Conservation (phyloP, 2,113 vertebrate species). For the Ictalurus furcatus region DNA sequence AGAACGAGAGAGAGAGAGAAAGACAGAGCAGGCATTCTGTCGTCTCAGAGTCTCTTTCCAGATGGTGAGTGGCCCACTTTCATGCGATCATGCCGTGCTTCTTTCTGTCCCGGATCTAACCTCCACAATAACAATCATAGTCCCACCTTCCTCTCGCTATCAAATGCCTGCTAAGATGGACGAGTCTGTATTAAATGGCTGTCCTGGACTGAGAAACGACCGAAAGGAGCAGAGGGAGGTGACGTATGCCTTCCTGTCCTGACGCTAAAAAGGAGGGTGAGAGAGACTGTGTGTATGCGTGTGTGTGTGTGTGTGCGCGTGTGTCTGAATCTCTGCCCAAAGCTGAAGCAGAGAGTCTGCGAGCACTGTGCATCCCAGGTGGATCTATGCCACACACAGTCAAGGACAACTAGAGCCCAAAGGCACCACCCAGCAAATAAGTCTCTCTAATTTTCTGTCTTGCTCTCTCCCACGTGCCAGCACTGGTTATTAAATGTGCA, state of each 20-base stretch:
- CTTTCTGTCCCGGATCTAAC: slow-evolving; percentile 35
- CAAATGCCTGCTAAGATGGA: slow-evolving; percentile 40
- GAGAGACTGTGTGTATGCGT: slow-evolving; percentile 29
- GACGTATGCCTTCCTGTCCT: slow-evolving; percentile 37
- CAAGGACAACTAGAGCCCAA: slow-evolving; percentile 49
- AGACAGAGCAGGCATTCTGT: slow-evolving; percentile 35
- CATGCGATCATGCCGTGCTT: slow-evolving; percentile 35
- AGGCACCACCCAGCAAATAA: slow-evolving; percentile 39
- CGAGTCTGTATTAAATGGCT: slow-evolving; percentile 47
- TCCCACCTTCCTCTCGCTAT: not conserved
- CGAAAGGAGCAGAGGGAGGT: slow-evolving; percentile 23
- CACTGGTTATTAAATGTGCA: slow-evolving; percentile 46
- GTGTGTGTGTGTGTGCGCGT: not conserved
- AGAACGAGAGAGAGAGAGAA: not conserved
- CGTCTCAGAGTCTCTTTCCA: slow-evolving; percentile 25
- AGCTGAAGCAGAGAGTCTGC: slow-evolving; percentile 43
- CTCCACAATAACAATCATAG: not conserved
- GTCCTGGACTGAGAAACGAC: slow-evolving; percentile 44
- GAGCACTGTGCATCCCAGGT: slow-evolving; percentile 57
- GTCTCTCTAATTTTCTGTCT: not conserved
- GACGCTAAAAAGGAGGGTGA: slow-evolving; percentile 24
- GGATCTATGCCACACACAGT: slow-evolving; percentile 41
- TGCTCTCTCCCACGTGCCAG: not conserved
- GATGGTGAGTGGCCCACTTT: slow-evolving; percentile 46
- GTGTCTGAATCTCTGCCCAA: slow-evolving; percentile 48